Conservation (phyloP, 2,888 invertebrate species). For the Eilema griseolum region DNA sequence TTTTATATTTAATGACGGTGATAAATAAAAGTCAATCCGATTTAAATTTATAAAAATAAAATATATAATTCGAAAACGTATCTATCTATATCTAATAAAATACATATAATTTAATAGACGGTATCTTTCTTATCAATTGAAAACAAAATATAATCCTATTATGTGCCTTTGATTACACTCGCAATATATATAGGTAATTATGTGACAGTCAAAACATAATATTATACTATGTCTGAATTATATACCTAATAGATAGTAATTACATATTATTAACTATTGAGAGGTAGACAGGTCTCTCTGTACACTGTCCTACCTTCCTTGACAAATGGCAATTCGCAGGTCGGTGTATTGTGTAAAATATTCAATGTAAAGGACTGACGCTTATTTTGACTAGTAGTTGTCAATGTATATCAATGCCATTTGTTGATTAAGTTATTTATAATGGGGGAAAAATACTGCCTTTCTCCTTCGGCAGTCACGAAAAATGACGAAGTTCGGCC, state of each 20-base stretch:
- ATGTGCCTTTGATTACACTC: not conserved
- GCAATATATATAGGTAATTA: not conserved
- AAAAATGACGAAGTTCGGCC: too few species aligned
- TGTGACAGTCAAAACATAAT: not conserved
- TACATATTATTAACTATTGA: too few species aligned
- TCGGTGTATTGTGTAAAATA: too few species aligned
- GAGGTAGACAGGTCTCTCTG: too few species aligned
- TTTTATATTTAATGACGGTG: not conserved
- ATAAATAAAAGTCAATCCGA: not conserved
- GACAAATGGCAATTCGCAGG: too few species aligned
- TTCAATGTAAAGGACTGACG: too few species aligned
- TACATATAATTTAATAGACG: not conserved
- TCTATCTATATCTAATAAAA: not conserved
- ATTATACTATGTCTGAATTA: not conserved
- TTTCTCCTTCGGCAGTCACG: too few species aligned
- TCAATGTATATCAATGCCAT: too few species aligned
- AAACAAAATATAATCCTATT: conserved; percentile 2
- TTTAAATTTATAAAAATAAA: not conserved
- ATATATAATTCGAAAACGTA: not conserved
- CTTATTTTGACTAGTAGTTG: too few species aligned
- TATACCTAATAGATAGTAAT: not conserved
- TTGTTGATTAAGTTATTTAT: too few species aligned
- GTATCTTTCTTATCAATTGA: conserved; percentile 1
- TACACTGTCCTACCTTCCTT: too few species aligned
- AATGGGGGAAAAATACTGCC: too few species aligned